phyloP scores from a whole-genome alignment of 2,888 invertebrate species.

The Nomada goodeniana region DNA sequence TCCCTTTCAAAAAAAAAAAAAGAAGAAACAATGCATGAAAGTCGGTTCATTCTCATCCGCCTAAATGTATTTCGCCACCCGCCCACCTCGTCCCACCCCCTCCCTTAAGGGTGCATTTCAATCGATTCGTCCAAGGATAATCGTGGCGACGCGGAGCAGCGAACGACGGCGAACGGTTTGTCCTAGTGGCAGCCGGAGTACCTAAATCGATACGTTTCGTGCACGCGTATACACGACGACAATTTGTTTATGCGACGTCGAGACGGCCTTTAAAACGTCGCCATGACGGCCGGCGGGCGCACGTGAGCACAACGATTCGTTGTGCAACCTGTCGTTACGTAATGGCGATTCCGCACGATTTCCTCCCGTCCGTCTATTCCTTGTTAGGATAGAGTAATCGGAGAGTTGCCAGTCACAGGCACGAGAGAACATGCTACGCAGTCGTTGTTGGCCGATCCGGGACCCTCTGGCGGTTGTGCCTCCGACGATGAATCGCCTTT shows the following conservation, averaged over 20 bases:
- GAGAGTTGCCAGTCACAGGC: slow-evolving; percentile 47
- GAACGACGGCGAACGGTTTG: slow-evolving; percentile 10
- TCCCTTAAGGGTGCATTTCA: no score
- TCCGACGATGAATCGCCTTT: background rate
- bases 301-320: slow-evolving; percentile 61
- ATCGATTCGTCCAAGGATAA: background rate
- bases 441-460: background rate
- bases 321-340: slow-evolving; percentile 62
- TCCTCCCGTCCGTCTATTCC: slow-evolving; percentile 51
- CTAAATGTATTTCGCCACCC: no score
- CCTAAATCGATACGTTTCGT: slow-evolving; percentile 25
- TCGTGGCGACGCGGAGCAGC: background rate
- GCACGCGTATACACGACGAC: background rate
- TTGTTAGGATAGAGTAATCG: slow-evolving; percentile 58
- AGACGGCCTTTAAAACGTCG: slow-evolving; percentile 51
- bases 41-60: no score
- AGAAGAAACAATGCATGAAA: no score
- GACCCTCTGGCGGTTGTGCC: background rate
- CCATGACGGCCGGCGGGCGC: slow-evolving; percentile 41
- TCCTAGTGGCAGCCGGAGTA: background rate
- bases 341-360: slow-evolving; percentile 63
- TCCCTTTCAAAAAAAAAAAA: no score
- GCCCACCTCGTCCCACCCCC: no score
- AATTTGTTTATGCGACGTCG: slow-evolving; percentile 50
- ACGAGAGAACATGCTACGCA: slow-evolving; percentile 14